Evolutionary conservation across 2,888 invertebrate genomes (phyloP), one percentile per base, ranked within the genome.

Genomic region (Merodon equestris): DNA sequence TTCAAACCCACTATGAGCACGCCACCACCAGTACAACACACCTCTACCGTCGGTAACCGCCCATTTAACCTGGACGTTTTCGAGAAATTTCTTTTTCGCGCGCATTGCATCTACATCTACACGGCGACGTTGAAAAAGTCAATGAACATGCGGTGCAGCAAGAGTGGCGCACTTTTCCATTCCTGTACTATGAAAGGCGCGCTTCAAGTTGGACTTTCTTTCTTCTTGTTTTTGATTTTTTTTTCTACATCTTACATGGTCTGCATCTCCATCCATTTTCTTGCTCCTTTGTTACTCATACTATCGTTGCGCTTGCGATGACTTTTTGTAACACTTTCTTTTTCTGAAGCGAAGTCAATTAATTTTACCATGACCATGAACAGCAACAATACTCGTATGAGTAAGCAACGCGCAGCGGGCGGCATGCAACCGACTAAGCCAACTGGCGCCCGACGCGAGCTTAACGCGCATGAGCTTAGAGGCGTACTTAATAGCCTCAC

Each of bases 251-350:
- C 14, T 40, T 51, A 5, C 3, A 2, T 40, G 10, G 10, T n/a
- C 36, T 71, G 13, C 44, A 45, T 56, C 50, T 61, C 50, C 14
- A 18, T 13, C 45, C 15, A 45, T 15, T 14, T 58, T 48, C 27
- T 54, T 27, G 45, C 42, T 57, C 50, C 50, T 67, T 58, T 54
- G 45, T 42, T 34, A 47, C n/a, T n/a, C n/a, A n/a, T n/a, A n/a
- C 54, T 54, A 9, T 66, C n/a, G 27, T 19, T 58, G 48, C 47
- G 44, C 44, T 73, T 50, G 54, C 18, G 66, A 71, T 77, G 77
- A 68, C 73, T 79, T 68, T 79, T 79, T 73, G 73, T 79, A 73
- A 79, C 77, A 79, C 77, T 79, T 79, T 79, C 77, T 79, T 79
- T 79, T 79, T 79, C 77, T 58, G 68, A 73, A 64, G 45, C 45